Evolutionary conservation across 2,888 invertebrate species (phyloP).

Genomic region (Eudemis profundana): DNA sequence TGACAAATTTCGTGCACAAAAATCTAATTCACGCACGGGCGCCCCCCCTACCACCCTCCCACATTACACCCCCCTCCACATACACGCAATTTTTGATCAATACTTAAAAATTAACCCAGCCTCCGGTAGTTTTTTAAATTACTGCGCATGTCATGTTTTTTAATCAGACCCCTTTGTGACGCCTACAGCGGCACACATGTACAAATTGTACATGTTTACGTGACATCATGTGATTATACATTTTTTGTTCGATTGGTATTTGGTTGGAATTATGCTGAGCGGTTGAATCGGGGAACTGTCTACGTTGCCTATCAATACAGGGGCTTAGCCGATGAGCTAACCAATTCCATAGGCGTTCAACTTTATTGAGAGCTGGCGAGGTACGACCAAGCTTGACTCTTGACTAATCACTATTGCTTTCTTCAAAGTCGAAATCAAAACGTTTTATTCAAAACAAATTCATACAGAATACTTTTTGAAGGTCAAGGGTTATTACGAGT

Average conservation of each 20-base stretch:
- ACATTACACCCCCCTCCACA: conserved; percentile 53
- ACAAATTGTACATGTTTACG: conserved; percentile 61
- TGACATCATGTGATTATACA: conserved; percentile 45
- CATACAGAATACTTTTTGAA: too few species aligned
- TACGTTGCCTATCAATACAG: neutral
- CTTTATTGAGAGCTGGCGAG: too few species aligned
- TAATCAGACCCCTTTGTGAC: conserved; percentile 80
- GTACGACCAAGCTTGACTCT: too few species aligned
- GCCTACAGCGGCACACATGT: conserved; percentile 64
- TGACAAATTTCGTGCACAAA: conserved; percentile 77
- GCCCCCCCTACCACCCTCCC: conserved; percentile 48
- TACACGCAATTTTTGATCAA: conserved; percentile 85
- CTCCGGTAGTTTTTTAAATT: conserved; percentile 84
- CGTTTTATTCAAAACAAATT: too few species aligned
- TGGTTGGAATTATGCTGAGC: conserved; percentile 27
- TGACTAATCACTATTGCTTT: too few species aligned
- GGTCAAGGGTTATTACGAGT: too few species aligned
- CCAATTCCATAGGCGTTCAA: neutral
- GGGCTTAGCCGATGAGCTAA: neutral
- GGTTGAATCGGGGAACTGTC: conserved; percentile 17
- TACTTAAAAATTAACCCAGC: conserved; percentile 85
- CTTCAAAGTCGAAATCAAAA: too few species aligned
- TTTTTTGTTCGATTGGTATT: conserved; percentile 41
- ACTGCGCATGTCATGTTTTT: conserved; percentile 85
- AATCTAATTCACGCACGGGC: conserved; percentile 79